Evolutionary conservation across 2,113 vertebrate genomes (phyloP), one percentile per base, ranked within the genome.

Genomic region (Patagioenas fasciata): DNA sequence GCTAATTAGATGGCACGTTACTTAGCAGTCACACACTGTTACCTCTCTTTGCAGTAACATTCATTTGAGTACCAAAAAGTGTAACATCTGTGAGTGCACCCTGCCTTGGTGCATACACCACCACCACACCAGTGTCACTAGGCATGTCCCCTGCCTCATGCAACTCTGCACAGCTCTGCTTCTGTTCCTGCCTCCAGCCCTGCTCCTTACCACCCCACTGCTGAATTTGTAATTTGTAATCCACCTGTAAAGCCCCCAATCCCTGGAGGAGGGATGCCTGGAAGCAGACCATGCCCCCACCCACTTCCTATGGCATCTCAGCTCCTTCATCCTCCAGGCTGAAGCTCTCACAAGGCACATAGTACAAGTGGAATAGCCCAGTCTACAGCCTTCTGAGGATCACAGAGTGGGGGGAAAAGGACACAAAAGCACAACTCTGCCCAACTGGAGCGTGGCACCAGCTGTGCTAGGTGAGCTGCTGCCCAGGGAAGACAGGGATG

Each of bases 391-490:
- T 67, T 28, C 58, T 2, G 12, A 47, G 38, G 23, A 50, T 18
- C 58, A 36, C 0, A 0, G 57, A 15, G 20, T n/a, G 13, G 11
- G 48, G 40, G 7, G 13, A 6, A 66, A 5, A 93, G 20, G 53
- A 42, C 8, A 42, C 34, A 28, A 32, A 15, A 60, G 53, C 28
- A 16, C 24, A 44, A 3, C 14, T 21, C 24, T 9, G 80, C 42
- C 53, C 56, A 51, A 54, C n/a, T 11, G 32, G 7, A 77, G 34
- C 3, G 1, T 3, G 21, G 15, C 29, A 32, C 4, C 48, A 4
- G 24, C 40, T 1, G 2, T 5, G 60, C 17, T 0, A 0, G n/a
- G 12, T 14, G 5, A 23, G 34, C 32, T n/a, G 40, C 5, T 4
- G 47, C 51, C n/a, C 1, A 1, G 50, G 15, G 12, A 56, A 32